Evolutionary conservation across 2,797 vertebrate species (phyloP).

Genomic region (Lacerta agilis): DNA sequence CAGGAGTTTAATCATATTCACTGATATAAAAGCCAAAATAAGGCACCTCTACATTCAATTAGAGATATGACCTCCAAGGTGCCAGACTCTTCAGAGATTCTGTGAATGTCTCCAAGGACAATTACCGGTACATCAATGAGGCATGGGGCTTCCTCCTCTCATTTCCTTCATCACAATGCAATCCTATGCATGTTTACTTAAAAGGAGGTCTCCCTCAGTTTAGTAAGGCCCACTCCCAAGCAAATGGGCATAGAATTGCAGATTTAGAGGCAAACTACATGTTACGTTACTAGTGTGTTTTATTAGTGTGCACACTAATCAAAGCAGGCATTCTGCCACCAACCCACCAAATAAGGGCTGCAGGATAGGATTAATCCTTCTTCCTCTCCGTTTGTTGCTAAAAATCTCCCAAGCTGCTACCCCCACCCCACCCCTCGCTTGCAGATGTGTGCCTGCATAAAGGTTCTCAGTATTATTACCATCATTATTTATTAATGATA

Average conservation of each 20-base stretch:
- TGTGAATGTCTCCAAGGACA: slow-evolving; percentile 53
- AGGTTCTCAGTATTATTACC: slow-evolving; percentile 10
- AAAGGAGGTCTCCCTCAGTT: background rate
- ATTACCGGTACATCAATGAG: accelerated
- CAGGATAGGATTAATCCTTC: background rate
- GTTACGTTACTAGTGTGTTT: background rate
- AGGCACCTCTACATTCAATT: slow-evolving; percentile 75
- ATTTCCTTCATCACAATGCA: slow-evolving; percentile 21
- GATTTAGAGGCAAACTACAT: background rate
- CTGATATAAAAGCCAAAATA: slow-evolving; percentile 78
- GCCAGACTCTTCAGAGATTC: slow-evolving; percentile 57
- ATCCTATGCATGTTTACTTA: background rate
- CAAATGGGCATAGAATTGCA: no score
- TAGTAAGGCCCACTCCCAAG: background rate
- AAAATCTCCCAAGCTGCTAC: background rate
- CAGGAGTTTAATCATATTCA: slow-evolving; percentile 80
- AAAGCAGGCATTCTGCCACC: no score
- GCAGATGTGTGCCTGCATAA: background rate
- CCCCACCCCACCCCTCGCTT: no score
- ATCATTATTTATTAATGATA: no score
- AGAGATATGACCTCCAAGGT: slow-evolving; percentile 72
- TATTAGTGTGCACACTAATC: background rate
- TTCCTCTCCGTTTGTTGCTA: background rate
- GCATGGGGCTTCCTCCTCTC: slow-evolving; percentile 1
- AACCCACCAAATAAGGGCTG: background rate